These are phyloP conservation scores for Lagopus muta DNA, from an alignment of 2,113 vertebrate genomes.

Conservation along the genomic window DNA sequence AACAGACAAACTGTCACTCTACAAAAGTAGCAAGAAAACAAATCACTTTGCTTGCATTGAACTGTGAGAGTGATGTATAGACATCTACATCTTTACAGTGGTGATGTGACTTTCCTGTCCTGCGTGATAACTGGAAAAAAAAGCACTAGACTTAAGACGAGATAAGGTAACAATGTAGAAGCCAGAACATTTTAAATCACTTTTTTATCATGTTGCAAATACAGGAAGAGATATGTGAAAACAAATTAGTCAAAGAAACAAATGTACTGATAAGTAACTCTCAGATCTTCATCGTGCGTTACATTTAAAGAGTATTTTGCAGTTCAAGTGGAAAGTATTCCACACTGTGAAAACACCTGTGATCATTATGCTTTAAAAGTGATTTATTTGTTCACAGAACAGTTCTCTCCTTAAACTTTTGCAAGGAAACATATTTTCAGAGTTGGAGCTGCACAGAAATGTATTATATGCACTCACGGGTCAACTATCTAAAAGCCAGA, in stretches of 20 bases:
- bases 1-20: background rate
- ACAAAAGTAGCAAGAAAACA: background rate
- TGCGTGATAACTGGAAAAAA: background rate
- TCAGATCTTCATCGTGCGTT: background rate
- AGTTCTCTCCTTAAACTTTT: background rate
- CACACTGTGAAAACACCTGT: rapidly evolving
- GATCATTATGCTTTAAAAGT: background rate
- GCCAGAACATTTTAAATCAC: background rate
- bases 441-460: background rate
- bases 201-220: background rate
- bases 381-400: background rate
- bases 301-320: background rate
- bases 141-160: background rate
- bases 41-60: background rate
- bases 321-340: background rate
- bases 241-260: background rate
- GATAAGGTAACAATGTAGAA: background rate
- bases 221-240: background rate
- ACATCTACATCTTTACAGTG: background rate
- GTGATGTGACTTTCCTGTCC: background rate
- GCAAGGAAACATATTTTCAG: background rate
- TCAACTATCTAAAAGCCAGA: background rate
- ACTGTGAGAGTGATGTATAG: background rate
- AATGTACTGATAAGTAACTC: background rate
- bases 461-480: background rate